Evolutionary conservation across 2,888 invertebrate species (phyloP).

Genomic region (Clunio marinus): DNA sequence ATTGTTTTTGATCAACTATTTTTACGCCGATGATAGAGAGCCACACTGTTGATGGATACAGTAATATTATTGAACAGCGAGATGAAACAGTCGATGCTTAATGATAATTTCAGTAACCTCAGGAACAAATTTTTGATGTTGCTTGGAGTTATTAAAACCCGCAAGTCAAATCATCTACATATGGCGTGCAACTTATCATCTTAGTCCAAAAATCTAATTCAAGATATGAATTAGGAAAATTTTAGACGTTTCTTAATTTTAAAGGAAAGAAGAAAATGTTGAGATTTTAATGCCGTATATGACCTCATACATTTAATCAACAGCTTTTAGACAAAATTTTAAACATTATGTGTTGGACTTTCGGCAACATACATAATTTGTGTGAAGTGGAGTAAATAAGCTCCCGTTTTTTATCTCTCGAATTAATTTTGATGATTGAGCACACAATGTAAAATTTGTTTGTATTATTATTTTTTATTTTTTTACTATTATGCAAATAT

Average conservation of each 20-base stretch:
- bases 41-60: conserved; percentile 23
- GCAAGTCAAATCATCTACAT: conserved; percentile 19
- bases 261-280: background rate
- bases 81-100: background rate
- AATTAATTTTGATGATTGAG: conserved; percentile 37
- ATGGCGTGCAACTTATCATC: conserved; percentile 27
- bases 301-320: background rate
- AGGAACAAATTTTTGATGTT: conserved; percentile 5
- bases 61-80: background rate
- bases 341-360: conserved; percentile 17
- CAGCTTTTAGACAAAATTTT: conserved; percentile 32
- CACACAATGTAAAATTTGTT: conserved; percentile 7
- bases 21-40: background rate
- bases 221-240: conserved; percentile 1
- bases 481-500: conserved; percentile 27
- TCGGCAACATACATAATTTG: too few relatives aligned
- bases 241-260: background rate
- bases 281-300: background rate
- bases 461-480: conserved; percentile 28
- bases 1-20: conserved; percentile 13
- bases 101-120: conserved; percentile 20
- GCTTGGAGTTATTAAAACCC: background rate
- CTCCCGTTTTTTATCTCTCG: conserved; percentile 34
- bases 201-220: background rate
- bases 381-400: conserved; percentile 18